Conservation (phyloP, 2,113 vertebrate species). For the Prolemur simus region DNA sequence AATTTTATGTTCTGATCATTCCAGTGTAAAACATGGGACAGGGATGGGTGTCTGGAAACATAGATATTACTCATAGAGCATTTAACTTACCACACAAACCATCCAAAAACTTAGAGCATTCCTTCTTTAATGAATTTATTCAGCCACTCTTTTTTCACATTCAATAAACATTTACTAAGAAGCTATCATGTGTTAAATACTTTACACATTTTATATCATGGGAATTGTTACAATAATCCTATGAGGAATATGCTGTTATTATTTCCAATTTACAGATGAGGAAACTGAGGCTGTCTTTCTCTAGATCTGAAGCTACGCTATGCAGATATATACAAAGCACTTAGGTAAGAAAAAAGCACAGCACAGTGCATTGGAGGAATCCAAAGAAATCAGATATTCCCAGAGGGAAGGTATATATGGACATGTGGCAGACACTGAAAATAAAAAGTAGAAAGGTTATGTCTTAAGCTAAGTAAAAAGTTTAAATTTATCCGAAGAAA, state of each 20-base stretch:
- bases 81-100: neutral
- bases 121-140: neutral
- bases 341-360: neutral
- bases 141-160: neutral
- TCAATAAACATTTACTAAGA: neutral
- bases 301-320: neutral
- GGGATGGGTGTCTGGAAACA: neutral
- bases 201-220: neutral
- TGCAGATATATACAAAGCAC: neutral
- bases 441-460: neutral
- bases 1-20: neutral
- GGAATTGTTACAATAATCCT: neutral
- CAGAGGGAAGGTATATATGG: neutral
- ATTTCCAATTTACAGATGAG: neutral
- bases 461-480: neutral
- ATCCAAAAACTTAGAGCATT: neutral
- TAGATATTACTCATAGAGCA: neutral
- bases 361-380: neutral
- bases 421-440: neutral
- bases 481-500: neutral
- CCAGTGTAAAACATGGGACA: slow-evolving; percentile 43
- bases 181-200: neutral
- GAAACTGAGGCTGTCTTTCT: neutral
- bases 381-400: neutral
- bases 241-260: neutral